phyloP scores from a whole-genome alignment of 2,113 vertebrate species.

The Plecotus auritus region DNA sequence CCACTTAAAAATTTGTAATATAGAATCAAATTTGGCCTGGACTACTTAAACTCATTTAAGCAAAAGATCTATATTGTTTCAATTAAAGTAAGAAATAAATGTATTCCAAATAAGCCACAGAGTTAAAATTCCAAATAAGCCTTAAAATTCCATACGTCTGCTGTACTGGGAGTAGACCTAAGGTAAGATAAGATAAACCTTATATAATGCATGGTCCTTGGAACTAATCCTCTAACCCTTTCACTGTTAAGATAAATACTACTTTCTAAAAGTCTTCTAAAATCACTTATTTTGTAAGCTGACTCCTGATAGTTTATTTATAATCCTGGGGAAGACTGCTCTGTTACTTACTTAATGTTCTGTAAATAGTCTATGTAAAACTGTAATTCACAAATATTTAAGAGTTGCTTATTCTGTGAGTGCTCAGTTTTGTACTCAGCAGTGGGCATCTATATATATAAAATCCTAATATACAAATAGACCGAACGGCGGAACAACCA shows the following conservation, averaged over 20 bases:
- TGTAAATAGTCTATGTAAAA: not conserved
- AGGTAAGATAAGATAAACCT: not conserved
- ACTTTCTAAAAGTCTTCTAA: constrained; percentile 39
- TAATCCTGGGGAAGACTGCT: constrained; percentile 12
- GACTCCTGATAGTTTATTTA: constrained; percentile 27
- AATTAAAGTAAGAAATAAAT: constrained; percentile 39
- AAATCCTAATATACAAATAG: too few species aligned
- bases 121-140: constrained; percentile 39
- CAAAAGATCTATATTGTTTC: not conserved
- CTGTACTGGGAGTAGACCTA: not conserved
- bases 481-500: too few species aligned
- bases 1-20: constrained; percentile 25
- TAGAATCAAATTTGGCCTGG: constrained; percentile 20
- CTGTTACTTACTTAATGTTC: not conserved
- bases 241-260: not conserved
- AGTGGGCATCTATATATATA: not conserved
- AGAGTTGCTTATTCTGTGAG: constrained; percentile 7
- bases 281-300: constrained; percentile 27
- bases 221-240: not conserved
- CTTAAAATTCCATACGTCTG: not conserved
- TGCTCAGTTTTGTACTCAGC: constrained; percentile 12
- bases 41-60: constrained; percentile 28
- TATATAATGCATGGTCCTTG: not conserved
- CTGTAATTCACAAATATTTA: constrained; percentile 31
- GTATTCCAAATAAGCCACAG: constrained; percentile 27